Evolutionary conservation across 2,113 vertebrate species (phyloP).

Genomic region (Crocuta crocuta): DNA sequence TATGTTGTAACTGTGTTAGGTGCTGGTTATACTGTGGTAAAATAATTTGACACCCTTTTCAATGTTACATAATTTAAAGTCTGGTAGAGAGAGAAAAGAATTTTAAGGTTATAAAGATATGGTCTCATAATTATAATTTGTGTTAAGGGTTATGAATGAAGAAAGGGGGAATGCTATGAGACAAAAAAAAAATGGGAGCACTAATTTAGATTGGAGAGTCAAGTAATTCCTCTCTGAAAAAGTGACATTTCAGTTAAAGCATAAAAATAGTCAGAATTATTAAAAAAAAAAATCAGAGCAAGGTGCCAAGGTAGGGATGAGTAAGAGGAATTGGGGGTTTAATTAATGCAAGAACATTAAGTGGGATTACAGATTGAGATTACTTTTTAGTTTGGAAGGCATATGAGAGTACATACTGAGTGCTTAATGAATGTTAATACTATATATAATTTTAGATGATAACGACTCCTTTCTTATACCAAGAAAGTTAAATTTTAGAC

Average conservation of each 20-base stretch:
- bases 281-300: neutral
- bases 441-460: constrained; percentile 29
- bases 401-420: neutral
- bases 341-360: neutral
- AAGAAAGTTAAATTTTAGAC: constrained; percentile 6
- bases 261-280: neutral
- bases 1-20: neutral
- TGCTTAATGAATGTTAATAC: neutral
- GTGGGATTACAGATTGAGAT: neutral
- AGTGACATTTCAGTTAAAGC: neutral
- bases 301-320: neutral
- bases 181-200: neutral
- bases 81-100: neutral
- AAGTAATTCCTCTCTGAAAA: neutral
- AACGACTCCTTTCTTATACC: neutral
- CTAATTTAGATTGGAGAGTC: neutral
- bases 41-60: neutral
- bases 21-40: neutral
- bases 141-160: neutral
- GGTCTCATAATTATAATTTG: neutral
- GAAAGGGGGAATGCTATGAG: neutral
- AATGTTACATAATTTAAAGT: neutral
- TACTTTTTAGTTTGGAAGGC: neutral
- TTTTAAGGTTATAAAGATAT: neutral
- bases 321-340: neutral